Percentiles rank a stretch among this genome's conserved stretches.
These are phyloP conservation scores for Microdon myrmicae DNA, from an alignment of 2,888 invertebrate species.

Conservation along the genomic window DNA sequence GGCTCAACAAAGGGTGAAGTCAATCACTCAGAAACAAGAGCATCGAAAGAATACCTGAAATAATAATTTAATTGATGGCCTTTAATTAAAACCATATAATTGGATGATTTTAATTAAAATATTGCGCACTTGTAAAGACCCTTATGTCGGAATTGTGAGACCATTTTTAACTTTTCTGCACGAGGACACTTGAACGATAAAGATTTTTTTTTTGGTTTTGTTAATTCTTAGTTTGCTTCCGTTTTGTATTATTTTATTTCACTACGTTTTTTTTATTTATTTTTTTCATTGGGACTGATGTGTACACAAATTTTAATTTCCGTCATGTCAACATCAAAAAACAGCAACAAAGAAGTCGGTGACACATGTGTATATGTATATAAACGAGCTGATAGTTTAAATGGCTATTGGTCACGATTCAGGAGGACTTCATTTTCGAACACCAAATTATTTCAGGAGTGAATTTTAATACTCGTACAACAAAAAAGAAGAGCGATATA, in stretches of 20 bases:
- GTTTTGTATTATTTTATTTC: too few species aligned
- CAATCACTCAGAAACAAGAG: constrained; percentile 7
- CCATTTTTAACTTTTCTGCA: background rate
- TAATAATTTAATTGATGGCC: constrained; percentile 12
- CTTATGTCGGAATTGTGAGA: too few species aligned
- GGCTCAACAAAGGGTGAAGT: too few species aligned
- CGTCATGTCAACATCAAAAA: constrained; percentile 26
- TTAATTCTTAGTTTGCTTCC: too few species aligned
- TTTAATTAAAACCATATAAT: constrained; percentile 36
- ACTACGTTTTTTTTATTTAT: too few species aligned
- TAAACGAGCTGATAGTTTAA: too few species aligned
- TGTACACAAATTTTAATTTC: constrained; percentile 6
- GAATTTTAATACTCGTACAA: constrained; percentile 20
- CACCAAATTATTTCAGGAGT: constrained; percentile 13
- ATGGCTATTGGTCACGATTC: background rate
- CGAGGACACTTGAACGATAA: constrained; percentile 11
- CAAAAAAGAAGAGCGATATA: constrained; percentile 31
- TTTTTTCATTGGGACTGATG: too few species aligned
- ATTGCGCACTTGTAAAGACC: constrained; percentile 13
- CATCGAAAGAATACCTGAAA: too few species aligned
- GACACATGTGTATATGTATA: too few species aligned
- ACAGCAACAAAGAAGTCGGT: too few species aligned
- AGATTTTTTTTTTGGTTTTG: constrained; percentile 10
- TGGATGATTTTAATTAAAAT: constrained; percentile 32
- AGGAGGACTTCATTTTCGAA: constrained; percentile 6